These are phyloP conservation scores for Helicoverpa zea DNA, from an alignment of 1,140 invertebrate species.

Conservation along the genomic window DNA sequence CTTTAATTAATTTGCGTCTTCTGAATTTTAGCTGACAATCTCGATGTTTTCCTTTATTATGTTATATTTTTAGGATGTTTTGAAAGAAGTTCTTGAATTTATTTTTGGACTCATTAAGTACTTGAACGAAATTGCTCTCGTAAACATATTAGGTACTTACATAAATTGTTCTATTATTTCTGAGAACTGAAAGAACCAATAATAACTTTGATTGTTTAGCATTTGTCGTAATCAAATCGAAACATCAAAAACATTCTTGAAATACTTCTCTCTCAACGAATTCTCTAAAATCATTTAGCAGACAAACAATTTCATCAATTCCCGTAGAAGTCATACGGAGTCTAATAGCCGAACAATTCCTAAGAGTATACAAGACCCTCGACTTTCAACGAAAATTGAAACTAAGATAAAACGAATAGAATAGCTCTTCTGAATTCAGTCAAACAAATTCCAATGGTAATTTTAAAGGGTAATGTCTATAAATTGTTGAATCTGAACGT, in stretches of 20 bases:
- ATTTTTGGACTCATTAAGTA: too few relatives aligned
- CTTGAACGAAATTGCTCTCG: too few relatives aligned
- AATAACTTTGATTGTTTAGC: too few relatives aligned
- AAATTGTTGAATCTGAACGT: constrained; percentile 32
- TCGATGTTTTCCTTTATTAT: too few relatives aligned
- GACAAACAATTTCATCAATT: neutral
- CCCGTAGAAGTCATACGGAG: neutral
- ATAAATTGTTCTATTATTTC: too few relatives aligned
- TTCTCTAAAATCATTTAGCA: neutral
- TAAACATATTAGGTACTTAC: too few relatives aligned
- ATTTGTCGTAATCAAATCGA: too few relatives aligned
- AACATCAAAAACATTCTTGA: neutral
- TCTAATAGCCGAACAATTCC: constrained; percentile 8
- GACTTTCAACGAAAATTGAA: constrained; percentile 23
- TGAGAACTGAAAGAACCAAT: too few relatives aligned
- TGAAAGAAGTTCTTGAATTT: neutral
- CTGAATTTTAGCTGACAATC: neutral
- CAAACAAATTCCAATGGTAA: constrained; percentile 40
- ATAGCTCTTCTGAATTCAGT: constrained; percentile 24
- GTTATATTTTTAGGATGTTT: neutral
- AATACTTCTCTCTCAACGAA: too few relatives aligned
- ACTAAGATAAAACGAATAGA: constrained; percentile 14
- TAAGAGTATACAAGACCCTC: neutral
- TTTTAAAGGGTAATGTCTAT: constrained; percentile 38
- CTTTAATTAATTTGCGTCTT: constrained; percentile 27